Conservation (phyloP, 2,888 invertebrate genomes). For the Azorinus chamasolen region DNA sequence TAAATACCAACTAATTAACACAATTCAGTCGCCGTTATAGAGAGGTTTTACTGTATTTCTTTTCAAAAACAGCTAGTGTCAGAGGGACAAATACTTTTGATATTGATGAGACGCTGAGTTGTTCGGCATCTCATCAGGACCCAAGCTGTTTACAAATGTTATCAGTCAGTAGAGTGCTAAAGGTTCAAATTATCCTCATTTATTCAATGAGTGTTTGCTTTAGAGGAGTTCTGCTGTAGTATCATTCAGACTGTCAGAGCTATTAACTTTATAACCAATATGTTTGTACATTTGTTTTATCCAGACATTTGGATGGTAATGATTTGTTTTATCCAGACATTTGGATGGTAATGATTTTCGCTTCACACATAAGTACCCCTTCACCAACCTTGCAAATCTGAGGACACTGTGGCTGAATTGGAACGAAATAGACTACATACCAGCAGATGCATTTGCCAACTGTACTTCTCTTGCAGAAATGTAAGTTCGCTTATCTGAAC, state of each 20-base stretch:
- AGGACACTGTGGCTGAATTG: conserved; percentile 58
- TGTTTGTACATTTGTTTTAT: too few relatives aligned
- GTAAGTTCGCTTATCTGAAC: conserved; percentile 61
- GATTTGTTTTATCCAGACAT: conserved; percentile 52
- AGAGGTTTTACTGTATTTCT: too few relatives aligned
- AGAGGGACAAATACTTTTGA: too few relatives aligned
- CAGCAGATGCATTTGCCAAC: conserved; percentile 72
- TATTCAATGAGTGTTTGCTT: too few relatives aligned
- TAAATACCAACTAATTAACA: too few relatives aligned
- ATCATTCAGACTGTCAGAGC: too few relatives aligned
- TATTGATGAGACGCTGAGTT: too few relatives aligned
- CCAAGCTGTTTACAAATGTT: not conserved
- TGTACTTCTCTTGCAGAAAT: conserved; percentile 67
- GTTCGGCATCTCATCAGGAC: too few relatives aligned
- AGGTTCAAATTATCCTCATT: not conserved
- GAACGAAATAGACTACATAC: conserved; percentile 75
- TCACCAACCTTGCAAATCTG: conserved; percentile 69
- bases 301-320: conserved; percentile 68
- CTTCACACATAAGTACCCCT: conserved; percentile 75
- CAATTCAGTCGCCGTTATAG: too few relatives aligned
- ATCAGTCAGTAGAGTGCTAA: not conserved
- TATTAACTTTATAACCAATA: too few relatives aligned
- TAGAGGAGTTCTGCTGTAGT: too few relatives aligned
- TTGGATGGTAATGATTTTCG: conserved; percentile 72
- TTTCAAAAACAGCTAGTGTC: too few relatives aligned